Percentiles rank a stretch among this genome's conserved stretches.
phyloP scores from a whole-genome alignment of 2,113 vertebrate genomes.

The Epinephelus moara region DNA sequence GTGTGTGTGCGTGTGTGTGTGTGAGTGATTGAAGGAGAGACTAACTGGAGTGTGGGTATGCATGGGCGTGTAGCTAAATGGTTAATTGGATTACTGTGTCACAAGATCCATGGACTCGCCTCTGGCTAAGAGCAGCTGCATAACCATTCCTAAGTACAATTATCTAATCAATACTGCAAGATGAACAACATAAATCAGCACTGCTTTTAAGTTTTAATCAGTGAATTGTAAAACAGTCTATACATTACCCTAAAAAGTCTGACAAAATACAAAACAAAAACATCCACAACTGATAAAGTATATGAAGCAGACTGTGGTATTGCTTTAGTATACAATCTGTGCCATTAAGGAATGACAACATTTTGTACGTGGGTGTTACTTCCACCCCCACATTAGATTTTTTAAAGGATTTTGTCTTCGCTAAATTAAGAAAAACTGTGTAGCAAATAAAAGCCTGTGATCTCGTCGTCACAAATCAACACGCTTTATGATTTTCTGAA shows the following conservation, averaged over 20 bases:
- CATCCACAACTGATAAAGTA: neutral
- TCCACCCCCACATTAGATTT: neutral
- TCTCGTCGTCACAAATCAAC: neutral
- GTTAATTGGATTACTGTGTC: slow-evolving; percentile 82
- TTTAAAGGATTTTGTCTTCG: neutral
- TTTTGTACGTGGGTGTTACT: neutral
- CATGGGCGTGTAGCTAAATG: slow-evolving; percentile 69
- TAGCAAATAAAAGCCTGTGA: neutral
- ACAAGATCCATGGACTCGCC: slow-evolving; percentile 69
- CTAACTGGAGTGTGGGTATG: slow-evolving; percentile 52
- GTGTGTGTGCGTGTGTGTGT: slow-evolving; percentile 5
- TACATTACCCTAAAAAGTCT: neutral
- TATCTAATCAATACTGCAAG: slow-evolving; percentile 54
- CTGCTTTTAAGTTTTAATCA: neutral
- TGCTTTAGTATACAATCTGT: neutral
- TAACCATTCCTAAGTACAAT: slow-evolving; percentile 23
- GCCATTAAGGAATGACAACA: neutral
- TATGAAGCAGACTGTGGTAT: neutral
- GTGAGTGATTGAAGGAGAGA: slow-evolving; percentile 38
- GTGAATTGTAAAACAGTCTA: neutral
- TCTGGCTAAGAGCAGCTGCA: slow-evolving; percentile 50
- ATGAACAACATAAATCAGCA: slow-evolving; percentile 13
- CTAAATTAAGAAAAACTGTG: neutral
- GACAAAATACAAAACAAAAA: neutral
- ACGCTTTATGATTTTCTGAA: neutral